Evolutionary conservation across 2,797 vertebrate genomes (phyloP), one percentile per base, ranked within the genome.

Genomic region (Danio tinwini): DNA sequence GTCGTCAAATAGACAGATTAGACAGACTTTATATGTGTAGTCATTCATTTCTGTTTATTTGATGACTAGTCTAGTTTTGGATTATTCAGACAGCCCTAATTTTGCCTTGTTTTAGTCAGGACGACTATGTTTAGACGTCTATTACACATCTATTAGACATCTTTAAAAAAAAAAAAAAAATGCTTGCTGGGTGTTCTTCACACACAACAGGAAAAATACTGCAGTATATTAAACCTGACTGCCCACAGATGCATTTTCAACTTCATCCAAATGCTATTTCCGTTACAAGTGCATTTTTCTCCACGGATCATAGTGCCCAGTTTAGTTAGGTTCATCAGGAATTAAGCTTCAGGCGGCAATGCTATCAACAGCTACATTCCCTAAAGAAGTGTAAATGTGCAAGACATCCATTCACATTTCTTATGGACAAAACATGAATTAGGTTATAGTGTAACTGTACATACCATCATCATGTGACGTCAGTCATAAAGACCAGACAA

Each of bases 351-450:
- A 76, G 84, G 81, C 84, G 73, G 47, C 67, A 81, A 55, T 37
- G 76, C 82, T 29, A 55, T 83, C 84, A 85, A 85, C 39, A 82
- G 82, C 82, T 74, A 53, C 56, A 77, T 79, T 70, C 76, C 65
- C 37, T 44, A 58, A 52, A 76, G 58, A 76, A 21, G 67, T 19
- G 6, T 62, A 82, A 63, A 63, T 80, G 78, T 72, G 50, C 77
- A 76, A 83, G 67, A 76, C 65, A 76, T 76, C 73, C 45, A 72
- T 61, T 80, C 72, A 80, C 67, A 83, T 80, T 76, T 80, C 45
- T 52, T 72, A 72, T 47, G 8, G 64, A 80, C 42, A 45, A 19
- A 85, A 81, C 78, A 71, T 69, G 56, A 76, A 39, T 61, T 58
- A 82, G 52, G 44, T 58, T 73, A 73, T 62, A 68, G 61, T 13